phyloP scores from a whole-genome alignment of 2,797 vertebrate genomes.

The Pangasius krempfi region DNA sequence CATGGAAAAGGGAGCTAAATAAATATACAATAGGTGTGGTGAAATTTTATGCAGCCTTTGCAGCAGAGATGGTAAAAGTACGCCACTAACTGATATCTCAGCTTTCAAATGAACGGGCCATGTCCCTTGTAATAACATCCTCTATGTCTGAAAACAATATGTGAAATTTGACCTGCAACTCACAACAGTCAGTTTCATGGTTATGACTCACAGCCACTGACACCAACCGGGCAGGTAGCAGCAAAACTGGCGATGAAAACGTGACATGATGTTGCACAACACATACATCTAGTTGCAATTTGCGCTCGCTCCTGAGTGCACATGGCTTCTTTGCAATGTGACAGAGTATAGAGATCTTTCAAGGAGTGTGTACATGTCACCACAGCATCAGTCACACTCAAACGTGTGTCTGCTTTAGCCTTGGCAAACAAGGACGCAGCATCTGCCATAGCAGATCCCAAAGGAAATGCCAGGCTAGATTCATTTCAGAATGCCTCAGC shows the following conservation, averaged over 20 bases:
- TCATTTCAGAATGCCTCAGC: constrained; percentile 59
- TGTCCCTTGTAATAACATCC: background rate
- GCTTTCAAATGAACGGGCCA: constrained; percentile 29
- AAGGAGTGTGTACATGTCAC: constrained; percentile 53
- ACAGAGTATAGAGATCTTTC: constrained; percentile 55
- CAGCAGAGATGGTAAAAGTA: constrained; percentile 26
- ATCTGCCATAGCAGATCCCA: constrained; percentile 50
- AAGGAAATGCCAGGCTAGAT: constrained; percentile 65
- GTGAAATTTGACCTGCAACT: constrained; percentile 16
- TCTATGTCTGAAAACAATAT: background rate
- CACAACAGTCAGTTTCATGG: constrained; percentile 34
- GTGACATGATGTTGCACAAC: constrained; percentile 54
- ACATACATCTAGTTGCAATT: constrained; percentile 45
- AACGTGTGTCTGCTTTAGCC: constrained; percentile 41
- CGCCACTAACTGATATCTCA: constrained; percentile 21
- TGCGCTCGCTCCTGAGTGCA: constrained; percentile 34
- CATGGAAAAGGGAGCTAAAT: background rate
- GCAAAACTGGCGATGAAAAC: constrained; percentile 51
- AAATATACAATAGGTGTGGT: constrained; percentile 15
- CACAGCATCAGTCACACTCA: constrained; percentile 61
- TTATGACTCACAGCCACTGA: constrained; percentile 39
- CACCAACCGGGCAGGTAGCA: constrained; percentile 51
- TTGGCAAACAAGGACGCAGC: constrained; percentile 33
- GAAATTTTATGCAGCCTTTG: background rate
- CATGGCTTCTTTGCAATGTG: constrained; percentile 36